Base-by-base conservation (phyloP, 2,888 invertebrate species). In the Dendrolimus pini region DNA sequence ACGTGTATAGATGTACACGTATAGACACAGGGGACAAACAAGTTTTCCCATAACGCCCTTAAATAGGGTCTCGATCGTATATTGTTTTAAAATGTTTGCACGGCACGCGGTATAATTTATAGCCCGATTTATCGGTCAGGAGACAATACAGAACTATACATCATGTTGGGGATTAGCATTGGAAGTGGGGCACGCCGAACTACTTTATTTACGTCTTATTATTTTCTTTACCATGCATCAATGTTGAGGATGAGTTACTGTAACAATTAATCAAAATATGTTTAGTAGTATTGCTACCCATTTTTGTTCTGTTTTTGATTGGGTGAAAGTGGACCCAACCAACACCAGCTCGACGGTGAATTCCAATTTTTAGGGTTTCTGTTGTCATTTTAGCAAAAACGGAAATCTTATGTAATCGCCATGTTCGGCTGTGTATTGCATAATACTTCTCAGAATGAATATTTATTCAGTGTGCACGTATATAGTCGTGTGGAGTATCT, bases 41-140 rank as follows among this genome's bases (percentile, higher is more conserved):
- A 47, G 47, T 68, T 68, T 64, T 70, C 64, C 66, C 12, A 47
- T 8, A 47, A 47, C 47, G 12, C 47, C 9, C 47, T 47, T 47
- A 47, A 68, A 66, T 67, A 66, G 66, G 65, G 67, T 66, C 60
- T 62, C 55, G 62, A 64, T 61, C 62, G 61, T 62, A 61, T 68
- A 68, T 70, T 68, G 71, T 65, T 62, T 58, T 60, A 67, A 65
- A 71, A 70, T 66, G 67, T 69, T 68, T 64, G 62, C 61, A 61
- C 62, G 47, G 47, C 47, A 47, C 47, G 47, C 47, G 60, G 55
- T 55, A 58, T 47, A 47, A 47, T 47, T 47, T 47, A 47, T 47
- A 54, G 13, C 13, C 59, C 59, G 59, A 61, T 61, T 55, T 52
- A 47, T 47, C 47, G 47, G 9, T 12, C 47, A 47, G 47, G 47